These are phyloP conservation scores for Tolypeutes matacus DNA, from an alignment of 2,797 vertebrate species.

Conservation along the genomic window DNA sequence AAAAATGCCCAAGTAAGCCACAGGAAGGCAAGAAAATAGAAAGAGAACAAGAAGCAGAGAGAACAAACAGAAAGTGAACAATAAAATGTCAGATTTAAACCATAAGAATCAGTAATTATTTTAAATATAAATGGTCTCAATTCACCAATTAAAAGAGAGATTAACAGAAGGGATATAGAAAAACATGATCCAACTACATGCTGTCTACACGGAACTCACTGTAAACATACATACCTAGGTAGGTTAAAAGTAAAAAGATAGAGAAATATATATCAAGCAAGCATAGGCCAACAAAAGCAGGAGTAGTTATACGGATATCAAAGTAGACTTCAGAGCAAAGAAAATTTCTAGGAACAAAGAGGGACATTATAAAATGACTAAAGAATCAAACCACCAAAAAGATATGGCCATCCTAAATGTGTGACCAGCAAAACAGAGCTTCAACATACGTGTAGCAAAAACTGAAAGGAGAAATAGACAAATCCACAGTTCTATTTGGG, in stretches of 20 bases:
- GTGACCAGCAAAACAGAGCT: too few relatives aligned
- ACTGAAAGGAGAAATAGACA: neutral
- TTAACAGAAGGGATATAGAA: neutral
- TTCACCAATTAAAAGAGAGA: neutral
- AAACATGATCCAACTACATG: too few relatives aligned
- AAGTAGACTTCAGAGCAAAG: neutral
- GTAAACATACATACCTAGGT: neutral
- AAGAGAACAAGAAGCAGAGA: neutral
- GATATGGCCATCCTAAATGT: neutral
- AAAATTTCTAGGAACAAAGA: neutral
- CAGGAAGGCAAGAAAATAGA: neutral
- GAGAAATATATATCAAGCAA: neutral
- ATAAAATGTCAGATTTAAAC: neutral
- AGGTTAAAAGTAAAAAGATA: neutral
- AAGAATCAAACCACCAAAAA: neutral
- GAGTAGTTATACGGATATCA: neutral
- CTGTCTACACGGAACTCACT: neutral
- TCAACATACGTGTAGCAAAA: neutral
- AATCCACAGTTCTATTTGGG: too few relatives aligned
- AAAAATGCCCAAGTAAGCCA: neutral
- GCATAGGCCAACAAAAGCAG: neutral
- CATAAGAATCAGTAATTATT: neutral
- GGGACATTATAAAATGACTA: neutral
- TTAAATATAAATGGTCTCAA: neutral
- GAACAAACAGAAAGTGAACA: neutral